Evolutionary conservation across 2,113 vertebrate genomes (phyloP), one percentile per base, ranked within the genome.

Genomic region (Lampris incognitus): DNA sequence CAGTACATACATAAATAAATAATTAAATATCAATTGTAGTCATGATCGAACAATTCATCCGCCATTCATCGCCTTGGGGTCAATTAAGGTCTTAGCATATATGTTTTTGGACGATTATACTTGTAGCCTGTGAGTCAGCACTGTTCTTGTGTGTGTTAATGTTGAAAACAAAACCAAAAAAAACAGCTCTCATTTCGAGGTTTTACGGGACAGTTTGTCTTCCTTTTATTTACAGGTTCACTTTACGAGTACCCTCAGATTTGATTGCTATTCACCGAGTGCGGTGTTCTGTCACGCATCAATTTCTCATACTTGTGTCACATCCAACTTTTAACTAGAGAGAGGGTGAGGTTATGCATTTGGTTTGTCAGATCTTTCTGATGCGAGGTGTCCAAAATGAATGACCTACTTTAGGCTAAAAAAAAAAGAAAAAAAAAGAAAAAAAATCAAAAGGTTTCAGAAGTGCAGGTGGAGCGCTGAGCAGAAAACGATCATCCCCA

Each of bases 191-290:
- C 55, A 66, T 76, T 70, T 87, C 76, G 69, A 2, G 63, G 69
- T 84, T 87, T 91, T 59, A 79, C 74, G 51, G 60, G 69, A 81
- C 51, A 69, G 59, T 59, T 63, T 69, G 61, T 62, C 62, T 77
- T 75, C 56, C 57, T 81, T 83, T 72, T 74, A 50, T 73, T 40
- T 55, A 74, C 62, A 55, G 66, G 42, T 85, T 76, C 38, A 52
- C 57, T 67, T 48, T 72, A 79, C 63, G 73, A 59, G 56, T 60
- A 72, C 55, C 70, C 44, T 41, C 65, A 80, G 76, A 74, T 89
- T 85, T 80, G 85, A 91, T 90, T 86, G 78, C 52, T 69, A 85
- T 90, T 90, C 78, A 68, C 73, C 71, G 78, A 76, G 69, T 64
- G 68, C 58, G 40, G 37, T 68, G 40, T 78, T 81, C 77, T 66